Percentiles rank a stretch among this genome's conserved stretches.
Evolutionary conservation across 2,113 vertebrate genomes (phyloP).

Genomic region (Orthonyx spaldingii): DNA sequence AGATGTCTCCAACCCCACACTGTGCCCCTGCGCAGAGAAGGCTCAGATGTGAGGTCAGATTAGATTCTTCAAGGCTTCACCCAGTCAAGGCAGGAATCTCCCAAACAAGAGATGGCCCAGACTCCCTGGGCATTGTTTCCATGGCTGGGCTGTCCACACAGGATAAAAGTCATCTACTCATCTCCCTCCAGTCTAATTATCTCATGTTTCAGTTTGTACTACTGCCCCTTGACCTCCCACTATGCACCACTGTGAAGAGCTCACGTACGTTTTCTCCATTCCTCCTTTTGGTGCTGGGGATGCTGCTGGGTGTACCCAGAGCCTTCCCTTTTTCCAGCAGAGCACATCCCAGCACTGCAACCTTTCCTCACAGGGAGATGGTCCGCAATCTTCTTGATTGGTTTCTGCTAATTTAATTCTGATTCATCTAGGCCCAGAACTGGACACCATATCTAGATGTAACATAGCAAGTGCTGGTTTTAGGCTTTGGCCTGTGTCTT

Average conservation of each 20-base stretch:
- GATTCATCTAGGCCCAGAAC: background rate
- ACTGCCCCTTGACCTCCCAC: background rate
- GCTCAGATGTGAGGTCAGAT: background rate
- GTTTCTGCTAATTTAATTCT: background rate
- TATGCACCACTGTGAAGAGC: fast-evolving
- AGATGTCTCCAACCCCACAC: background rate
- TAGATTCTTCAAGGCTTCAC: background rate
- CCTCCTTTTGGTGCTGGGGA: background rate
- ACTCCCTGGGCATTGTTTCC: background rate
- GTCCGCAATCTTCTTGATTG: background rate
- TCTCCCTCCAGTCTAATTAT: background rate
- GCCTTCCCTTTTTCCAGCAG: background rate
- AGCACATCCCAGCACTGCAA: background rate
- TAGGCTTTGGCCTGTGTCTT: background rate
- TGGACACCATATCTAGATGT: background rate
- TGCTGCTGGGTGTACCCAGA: fast-evolving
- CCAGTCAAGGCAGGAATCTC: fast-evolving
- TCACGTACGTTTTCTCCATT: fast-evolving
- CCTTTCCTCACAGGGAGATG: too few species aligned
- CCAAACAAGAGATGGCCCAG: fast-evolving
- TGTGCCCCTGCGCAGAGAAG: background rate
- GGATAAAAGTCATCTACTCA: background rate
- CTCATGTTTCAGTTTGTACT: background rate
- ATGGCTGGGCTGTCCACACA: fast-evolving
- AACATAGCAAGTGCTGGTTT: background rate